These are phyloP conservation scores for Discoglossus pictus DNA, from an alignment of 2,797 vertebrate genomes.

Conservation along the genomic window DNA sequence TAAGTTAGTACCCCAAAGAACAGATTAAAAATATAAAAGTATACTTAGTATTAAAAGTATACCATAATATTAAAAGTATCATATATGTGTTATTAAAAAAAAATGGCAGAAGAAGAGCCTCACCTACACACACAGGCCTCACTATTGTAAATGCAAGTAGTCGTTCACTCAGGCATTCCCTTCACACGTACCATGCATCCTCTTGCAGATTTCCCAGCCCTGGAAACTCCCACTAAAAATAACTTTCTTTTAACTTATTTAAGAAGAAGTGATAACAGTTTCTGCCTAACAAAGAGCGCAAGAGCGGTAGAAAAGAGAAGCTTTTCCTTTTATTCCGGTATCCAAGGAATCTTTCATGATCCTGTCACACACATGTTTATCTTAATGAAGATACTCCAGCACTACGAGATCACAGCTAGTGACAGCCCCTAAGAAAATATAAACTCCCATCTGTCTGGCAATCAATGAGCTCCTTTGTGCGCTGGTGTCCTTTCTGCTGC, in stretches of 20 bases:
- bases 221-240: neutral
- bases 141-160: too few species aligned
- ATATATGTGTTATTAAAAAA: too few species aligned
- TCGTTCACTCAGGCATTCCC: too few species aligned
- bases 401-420: conserved; percentile 34
- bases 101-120: too few species aligned
- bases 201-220: neutral
- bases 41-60: too few species aligned
- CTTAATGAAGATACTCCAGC: conserved; percentile 44
- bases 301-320: neutral
- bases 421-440: conserved; percentile 38
- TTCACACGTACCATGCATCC: too few species aligned
- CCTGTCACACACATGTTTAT: conserved; percentile 41
- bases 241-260: neutral
- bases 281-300: neutral
- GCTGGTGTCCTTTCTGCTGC: conserved; percentile 19
- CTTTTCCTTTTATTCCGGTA: neutral
- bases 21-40: too few species aligned
- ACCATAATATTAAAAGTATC: too few species aligned
- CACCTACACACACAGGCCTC: too few species aligned
- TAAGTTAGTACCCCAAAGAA: too few species aligned
- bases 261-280: conserved; percentile 11
- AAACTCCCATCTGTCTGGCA: conserved; percentile 43
- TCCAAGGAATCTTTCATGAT: conserved; percentile 37
- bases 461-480: conserved; percentile 20